Evolutionary conservation across 2,888 invertebrate species (phyloP).

Genomic region (Drosophila heteroneura): DNA sequence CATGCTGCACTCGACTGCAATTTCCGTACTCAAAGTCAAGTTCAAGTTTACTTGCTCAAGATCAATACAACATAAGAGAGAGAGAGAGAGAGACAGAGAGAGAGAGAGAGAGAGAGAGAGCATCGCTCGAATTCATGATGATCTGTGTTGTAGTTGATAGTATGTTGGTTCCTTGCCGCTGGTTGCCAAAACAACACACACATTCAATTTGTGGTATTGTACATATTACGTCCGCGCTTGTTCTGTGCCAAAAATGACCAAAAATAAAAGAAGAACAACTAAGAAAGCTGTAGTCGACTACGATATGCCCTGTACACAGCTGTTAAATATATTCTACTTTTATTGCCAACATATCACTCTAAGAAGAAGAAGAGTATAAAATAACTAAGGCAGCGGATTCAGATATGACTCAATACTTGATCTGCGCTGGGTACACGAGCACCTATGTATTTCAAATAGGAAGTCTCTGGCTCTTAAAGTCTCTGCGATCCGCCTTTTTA

Average conservation of each 20-base stretch:
- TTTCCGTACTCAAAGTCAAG: constrained; percentile 61
- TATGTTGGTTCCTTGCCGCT: constrained; percentile 3
- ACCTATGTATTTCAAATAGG: no score
- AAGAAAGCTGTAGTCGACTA: neutral
- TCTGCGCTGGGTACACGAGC: neutral
- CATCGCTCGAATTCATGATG: constrained; percentile 26
- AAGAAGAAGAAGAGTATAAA: neutral
- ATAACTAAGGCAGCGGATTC: no score
- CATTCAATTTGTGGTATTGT: neutral
- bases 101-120: constrained; percentile 1
- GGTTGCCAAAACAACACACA: constrained; percentile 48
- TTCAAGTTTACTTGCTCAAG: constrained; percentile 54
- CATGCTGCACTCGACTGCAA: constrained; percentile 39
- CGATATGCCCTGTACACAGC: neutral
- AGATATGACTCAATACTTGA: neutral
- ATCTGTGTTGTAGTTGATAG: constrained; percentile 29
- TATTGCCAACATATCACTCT: neutral
- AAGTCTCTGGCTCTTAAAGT: neutral
- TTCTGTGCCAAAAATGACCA: constrained; percentile 18
- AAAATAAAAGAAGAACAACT: neutral
- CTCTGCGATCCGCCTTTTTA: neutral
- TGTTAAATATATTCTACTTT: neutral
- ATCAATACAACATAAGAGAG: constrained; percentile 1
- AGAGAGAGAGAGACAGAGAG: no score
- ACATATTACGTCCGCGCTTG: constrained; percentile 11